Evolutionary conservation across 1,140 invertebrate genomes (phyloP), one percentile per base, ranked within the genome.

Genomic region (Piezodorus guildinii): DNA sequence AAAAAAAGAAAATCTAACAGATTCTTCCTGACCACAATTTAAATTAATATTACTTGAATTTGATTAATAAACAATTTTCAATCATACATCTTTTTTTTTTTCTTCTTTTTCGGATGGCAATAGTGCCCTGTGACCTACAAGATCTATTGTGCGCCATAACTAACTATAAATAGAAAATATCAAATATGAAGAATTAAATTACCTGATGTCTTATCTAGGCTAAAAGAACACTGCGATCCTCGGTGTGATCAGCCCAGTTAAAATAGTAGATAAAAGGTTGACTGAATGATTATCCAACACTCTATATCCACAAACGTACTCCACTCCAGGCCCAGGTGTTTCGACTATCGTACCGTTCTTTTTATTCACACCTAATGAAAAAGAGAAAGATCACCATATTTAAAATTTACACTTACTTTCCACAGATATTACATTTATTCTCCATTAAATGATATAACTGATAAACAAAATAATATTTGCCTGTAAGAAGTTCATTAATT

Each of bases 211-310:
- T 62, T 63, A 65, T 17, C 45, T 74, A 60, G 80, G 80, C 85
- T 85, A 88, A 51, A 83, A 74, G 61, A 77, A 72, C 69, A 85
- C 83, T 10, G 86, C 85, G 54, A 92, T 71, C 67, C 80, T 77
- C 5, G 91, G 90, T 62, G 87, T 79, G 9, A 85, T 73, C 8
- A 93, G 71, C 12, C 83, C 87, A 66, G 85, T 89, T 1, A 87
- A 74, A 46, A 94, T 80, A 62, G 83, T 88, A 0, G 90, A 87
- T 59, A 94, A 75, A 17, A 96, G 78, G 75, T 95, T 96, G 0
- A 96, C 89, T 74, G 87, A 86, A 70, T 94, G 89, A 74, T 95
- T 95, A 73, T 94, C 90, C n/a, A 96, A 74, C 52, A 94, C 74
- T 68, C 82, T 79, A 64, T 78, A 74, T 23, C 92, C 92, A 72